Evolutionary conservation across 2,113 vertebrate genomes (phyloP).

Genomic region (Lutjanus erythropterus): DNA sequence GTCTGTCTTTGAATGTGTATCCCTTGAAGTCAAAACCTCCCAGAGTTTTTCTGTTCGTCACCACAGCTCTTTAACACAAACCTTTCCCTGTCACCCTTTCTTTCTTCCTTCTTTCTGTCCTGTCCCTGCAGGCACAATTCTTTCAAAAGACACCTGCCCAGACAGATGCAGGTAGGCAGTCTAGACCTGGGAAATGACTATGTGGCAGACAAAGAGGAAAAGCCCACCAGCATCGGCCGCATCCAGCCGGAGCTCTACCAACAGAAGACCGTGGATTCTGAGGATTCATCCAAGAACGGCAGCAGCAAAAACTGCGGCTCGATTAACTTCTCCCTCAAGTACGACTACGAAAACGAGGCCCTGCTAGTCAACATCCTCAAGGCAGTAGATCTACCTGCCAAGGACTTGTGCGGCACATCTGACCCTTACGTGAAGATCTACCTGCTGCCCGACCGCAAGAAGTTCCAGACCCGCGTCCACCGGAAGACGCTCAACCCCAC

Average conservation of each 20-base stretch:
- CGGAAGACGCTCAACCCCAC: constrained; percentile 98
- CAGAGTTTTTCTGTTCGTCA: background rate
- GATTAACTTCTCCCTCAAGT: constrained; percentile 97
- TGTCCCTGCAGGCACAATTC: constrained; percentile 92
- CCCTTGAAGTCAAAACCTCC: background rate
- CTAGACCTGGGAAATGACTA: constrained; percentile 91
- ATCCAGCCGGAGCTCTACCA: constrained; percentile 97
- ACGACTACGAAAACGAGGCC: constrained; percentile 94
- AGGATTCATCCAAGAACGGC: constrained; percentile 89
- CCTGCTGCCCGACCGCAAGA: constrained; percentile 97
- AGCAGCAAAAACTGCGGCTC: constrained; percentile 91
- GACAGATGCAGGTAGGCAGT: constrained; percentile 95
- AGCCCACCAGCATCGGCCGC: constrained; percentile 93
- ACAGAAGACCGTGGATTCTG: constrained; percentile 89
- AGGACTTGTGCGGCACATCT: constrained; percentile 98
- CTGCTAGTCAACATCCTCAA: constrained; percentile 93
- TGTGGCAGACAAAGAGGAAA: constrained; percentile 85
- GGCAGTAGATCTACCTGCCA: constrained; percentile 95
- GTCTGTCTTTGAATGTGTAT: background rate
- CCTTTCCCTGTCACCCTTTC: background rate
- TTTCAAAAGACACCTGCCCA: constrained; percentile 94
- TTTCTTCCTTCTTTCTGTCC: constrained; percentile 74
- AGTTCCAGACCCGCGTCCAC: constrained; percentile 98
- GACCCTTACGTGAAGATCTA: constrained; percentile 99
- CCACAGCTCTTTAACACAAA: constrained; percentile 16